Percentiles rank a stretch among this genome's conserved stretches.
Evolutionary conservation across 2,797 vertebrate genomes (phyloP).

Genomic region (Leptatherina wallacei): DNA sequence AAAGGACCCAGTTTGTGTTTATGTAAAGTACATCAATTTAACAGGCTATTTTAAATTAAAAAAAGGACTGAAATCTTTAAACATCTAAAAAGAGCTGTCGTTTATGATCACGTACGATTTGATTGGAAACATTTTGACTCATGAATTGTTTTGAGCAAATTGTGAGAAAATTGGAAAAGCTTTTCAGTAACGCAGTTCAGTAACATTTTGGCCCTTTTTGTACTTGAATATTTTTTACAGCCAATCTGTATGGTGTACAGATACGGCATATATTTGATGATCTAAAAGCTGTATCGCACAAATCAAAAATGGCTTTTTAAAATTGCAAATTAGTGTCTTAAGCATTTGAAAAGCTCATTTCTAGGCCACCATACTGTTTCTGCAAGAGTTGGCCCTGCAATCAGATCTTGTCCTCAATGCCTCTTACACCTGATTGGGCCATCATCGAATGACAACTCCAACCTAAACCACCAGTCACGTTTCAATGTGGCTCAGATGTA

Average conservation of each 20-base stretch:
- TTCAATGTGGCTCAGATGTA: neutral
- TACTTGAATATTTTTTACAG: neutral
- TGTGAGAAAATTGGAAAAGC: too few relatives aligned
- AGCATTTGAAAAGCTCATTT: neutral
- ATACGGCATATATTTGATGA: neutral
- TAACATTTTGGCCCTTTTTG: neutral
- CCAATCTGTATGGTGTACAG: neutral
- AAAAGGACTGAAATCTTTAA: neutral
- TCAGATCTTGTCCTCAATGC: neutral
- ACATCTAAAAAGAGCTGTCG: neutral
- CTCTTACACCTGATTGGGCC: neutral
- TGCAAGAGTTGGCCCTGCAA: neutral
- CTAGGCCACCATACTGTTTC: neutral
- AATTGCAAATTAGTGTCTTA: neutral
- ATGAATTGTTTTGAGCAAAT: too few relatives aligned
- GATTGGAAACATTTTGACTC: neutral
- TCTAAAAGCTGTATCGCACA: neutral
- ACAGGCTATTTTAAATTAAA: neutral
- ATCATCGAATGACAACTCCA: neutral
- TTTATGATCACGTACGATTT: neutral
- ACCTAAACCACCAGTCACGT: neutral
- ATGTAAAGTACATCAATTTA: neutral
- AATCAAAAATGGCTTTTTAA: neutral
- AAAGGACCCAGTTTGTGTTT: slow-evolving; percentile 10
- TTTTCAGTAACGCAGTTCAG: too few relatives aligned